phyloP scores from a whole-genome alignment of 2,797 vertebrate species.

The Enteromius afrohamiltoni region DNA sequence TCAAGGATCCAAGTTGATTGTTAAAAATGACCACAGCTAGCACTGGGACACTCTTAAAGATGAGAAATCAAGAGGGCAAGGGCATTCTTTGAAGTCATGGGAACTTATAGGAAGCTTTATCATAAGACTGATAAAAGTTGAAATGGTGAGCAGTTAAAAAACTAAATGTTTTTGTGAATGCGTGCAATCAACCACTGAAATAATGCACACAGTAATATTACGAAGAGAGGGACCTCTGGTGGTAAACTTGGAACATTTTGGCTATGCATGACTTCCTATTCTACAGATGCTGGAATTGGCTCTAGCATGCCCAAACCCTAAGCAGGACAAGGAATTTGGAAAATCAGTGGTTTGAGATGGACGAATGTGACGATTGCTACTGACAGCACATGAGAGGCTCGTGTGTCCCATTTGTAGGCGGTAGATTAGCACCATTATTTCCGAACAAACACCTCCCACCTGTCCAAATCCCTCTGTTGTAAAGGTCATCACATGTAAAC shows the following conservation, averaged over 20 bases:
- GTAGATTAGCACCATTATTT: constrained; percentile 82
- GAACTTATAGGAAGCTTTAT: neutral
- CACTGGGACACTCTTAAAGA: neutral
- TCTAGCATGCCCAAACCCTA: neutral
- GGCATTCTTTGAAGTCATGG: neutral
- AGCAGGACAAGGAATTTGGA: neutral
- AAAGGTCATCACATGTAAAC: constrained; percentile 74
- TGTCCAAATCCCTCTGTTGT: constrained; percentile 80
- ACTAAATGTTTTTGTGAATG: neutral
- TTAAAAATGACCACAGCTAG: neutral
- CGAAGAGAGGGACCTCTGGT: constrained; percentile 9
- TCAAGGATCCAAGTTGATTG: neutral
- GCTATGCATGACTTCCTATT: neutral
- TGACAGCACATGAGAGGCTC: constrained; percentile 72
- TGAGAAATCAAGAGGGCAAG: neutral
- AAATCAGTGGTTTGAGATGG: constrained; percentile 8
- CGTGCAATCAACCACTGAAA: neutral
- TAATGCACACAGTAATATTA: constrained; percentile 2
- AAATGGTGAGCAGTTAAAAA: neutral
- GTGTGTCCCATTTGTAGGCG: constrained; percentile 69
- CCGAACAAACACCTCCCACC: constrained; percentile 79
- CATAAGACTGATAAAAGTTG: neutral
- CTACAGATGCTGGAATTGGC: neutral
- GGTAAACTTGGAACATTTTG: neutral
- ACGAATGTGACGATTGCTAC: constrained; percentile 62